These are phyloP conservation scores for Physella acuta DNA, from an alignment of 1,140 invertebrate genomes.

Conservation along the genomic window DNA sequence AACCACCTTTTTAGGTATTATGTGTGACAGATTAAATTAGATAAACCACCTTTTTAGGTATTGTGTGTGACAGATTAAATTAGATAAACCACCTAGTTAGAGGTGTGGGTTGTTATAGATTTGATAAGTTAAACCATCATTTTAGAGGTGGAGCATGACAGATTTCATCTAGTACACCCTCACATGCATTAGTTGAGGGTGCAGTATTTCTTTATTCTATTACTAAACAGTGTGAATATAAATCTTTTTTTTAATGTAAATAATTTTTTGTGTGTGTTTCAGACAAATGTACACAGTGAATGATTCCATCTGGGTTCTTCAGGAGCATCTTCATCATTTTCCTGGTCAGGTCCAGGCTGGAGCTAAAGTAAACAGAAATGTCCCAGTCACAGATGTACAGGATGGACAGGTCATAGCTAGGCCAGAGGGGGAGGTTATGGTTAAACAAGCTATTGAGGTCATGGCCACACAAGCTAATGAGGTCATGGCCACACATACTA, in stretches of 20 bases:
- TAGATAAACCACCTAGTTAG: not conserved
- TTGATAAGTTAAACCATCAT: not conserved
- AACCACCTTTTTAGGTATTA: too few species aligned
- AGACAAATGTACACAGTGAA: constrained; percentile 20
- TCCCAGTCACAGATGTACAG: too few species aligned
- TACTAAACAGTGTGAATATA: not conserved
- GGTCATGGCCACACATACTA: too few species aligned
- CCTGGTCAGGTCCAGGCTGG: not conserved
- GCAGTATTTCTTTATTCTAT: not conserved
- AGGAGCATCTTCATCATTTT: not conserved
- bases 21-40: too few species aligned
- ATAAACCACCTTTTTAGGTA: too few species aligned
- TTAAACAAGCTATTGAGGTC: too few species aligned
- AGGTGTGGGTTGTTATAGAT: not conserved
- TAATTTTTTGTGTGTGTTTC: not conserved
- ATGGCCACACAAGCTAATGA: too few species aligned
- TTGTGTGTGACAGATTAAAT: too few species aligned
- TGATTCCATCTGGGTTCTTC: not conserved
- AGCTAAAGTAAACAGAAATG: not conserved
- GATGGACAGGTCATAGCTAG: too few species aligned
- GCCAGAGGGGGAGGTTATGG: too few species aligned
- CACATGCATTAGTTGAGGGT: not conserved
- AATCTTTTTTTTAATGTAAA: not conserved
- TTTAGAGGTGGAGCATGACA: too few species aligned
- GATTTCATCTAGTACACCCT: not conserved